These are phyloP conservation scores for Hydrochoerus hydrochaeris DNA, from an alignment of 2,113 vertebrate genomes.

Conservation along the genomic window DNA sequence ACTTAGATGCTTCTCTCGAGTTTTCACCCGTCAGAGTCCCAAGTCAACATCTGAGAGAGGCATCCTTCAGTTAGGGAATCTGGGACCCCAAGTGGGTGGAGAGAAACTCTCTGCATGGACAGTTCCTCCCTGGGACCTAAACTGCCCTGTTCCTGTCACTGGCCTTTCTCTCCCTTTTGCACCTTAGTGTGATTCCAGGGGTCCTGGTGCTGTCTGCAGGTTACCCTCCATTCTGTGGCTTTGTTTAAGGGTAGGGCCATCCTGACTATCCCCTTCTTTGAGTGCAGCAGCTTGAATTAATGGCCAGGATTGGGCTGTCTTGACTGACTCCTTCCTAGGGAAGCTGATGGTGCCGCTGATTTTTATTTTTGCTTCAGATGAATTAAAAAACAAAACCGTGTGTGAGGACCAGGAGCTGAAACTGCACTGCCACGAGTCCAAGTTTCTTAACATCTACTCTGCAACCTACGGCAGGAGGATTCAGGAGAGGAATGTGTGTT, in stretches of 20 bases:
- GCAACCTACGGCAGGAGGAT: slow-evolving; percentile 92
- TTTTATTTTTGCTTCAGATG: slow-evolving; percentile 88
- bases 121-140: background rate
- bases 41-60: background rate
- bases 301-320: accelerated
- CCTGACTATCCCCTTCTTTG: accelerated
- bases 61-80: background rate
- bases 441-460: slow-evolving; percentile 95
- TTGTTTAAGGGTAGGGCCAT: background rate
- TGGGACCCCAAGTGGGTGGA: background rate
- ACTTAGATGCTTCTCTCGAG: background rate
- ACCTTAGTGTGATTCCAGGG: background rate
- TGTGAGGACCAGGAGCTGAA: slow-evolving; percentile 93
- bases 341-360: slow-evolving; percentile 29
- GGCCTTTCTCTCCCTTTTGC: background rate
- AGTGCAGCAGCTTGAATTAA: background rate
- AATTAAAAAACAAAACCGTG: slow-evolving; percentile 92
- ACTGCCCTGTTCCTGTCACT: background rate
- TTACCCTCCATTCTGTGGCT: background rate
- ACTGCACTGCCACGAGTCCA: slow-evolving; percentile 94
- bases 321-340: accelerated
- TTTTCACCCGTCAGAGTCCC: background rate
- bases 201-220: accelerated
- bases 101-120: background rate
- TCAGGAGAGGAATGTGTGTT: slow-evolving; percentile 87